Percentiles rank a stretch among this genome's conserved stretches.
Evolutionary conservation across 2,113 vertebrate genomes (phyloP).

Genomic region (Oreochromis spilurus): DNA sequence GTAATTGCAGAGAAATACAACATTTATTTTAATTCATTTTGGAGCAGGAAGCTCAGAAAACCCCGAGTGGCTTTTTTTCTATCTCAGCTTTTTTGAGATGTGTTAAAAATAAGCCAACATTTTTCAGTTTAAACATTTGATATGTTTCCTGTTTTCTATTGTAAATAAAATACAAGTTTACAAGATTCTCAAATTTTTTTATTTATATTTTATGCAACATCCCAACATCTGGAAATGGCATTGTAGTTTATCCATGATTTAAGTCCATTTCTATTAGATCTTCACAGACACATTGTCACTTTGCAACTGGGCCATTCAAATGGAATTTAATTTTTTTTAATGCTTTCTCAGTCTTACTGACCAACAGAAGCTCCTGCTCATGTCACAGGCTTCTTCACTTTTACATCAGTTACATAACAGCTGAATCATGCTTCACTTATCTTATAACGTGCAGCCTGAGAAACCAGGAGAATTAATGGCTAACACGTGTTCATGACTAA

Average conservation of each 20-base stretch:
- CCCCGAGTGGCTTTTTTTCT: accelerated
- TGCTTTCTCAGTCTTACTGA: not conserved
- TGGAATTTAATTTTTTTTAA: not conserved
- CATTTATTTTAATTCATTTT: not conserved
- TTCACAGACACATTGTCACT: not conserved
- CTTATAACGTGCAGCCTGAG: not conserved
- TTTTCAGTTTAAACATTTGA: not conserved
- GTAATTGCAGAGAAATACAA: not conserved
- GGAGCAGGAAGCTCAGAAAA: not conserved
- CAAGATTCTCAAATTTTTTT: not conserved
- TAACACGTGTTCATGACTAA: not conserved
- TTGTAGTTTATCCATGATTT: not conserved
- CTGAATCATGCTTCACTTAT: not conserved
- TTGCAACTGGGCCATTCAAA: not conserved
- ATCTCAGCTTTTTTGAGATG: not conserved
- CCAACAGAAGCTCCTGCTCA: not conserved
- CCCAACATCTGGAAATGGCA: not conserved
- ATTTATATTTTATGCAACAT: not conserved
- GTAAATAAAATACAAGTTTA: not conserved
- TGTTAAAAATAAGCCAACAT: not conserved
- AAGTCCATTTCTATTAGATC: not conserved
- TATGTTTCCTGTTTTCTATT: not conserved
- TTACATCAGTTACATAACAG: not conserved
- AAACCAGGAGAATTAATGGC: not conserved
- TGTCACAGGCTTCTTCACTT: not conserved